Percentiles rank a stretch among this genome's conserved stretches.
phyloP scores from a whole-genome alignment of 2,888 invertebrate species.

The Meteorus colon region DNA sequence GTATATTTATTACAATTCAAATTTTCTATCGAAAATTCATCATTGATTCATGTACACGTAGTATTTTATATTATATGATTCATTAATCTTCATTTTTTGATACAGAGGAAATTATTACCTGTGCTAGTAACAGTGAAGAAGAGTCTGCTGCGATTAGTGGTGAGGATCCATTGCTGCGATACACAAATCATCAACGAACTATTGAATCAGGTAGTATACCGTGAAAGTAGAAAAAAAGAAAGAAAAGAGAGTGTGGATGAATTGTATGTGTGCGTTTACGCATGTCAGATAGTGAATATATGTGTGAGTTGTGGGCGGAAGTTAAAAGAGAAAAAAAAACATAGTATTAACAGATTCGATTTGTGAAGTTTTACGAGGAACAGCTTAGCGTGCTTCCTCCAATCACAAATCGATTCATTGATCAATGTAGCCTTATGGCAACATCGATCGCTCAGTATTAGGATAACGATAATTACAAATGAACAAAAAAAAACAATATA shows the following conservation, averaged over 20 bases:
- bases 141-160: conserved; percentile 61
- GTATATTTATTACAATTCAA: conserved; percentile 19
- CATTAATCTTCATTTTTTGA: neutral
- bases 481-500: neutral
- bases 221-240: conserved; percentile 29
- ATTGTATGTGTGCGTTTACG: neutral
- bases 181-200: conserved; percentile 71
- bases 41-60: no score
- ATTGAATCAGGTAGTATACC: conserved; percentile 48
- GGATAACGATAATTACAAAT: conserved; percentile 37
- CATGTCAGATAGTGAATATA: neutral
- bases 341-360: conserved; percentile 54
- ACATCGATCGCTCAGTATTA: conserved; percentile 45
- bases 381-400: conserved; percentile 25
- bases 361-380: conserved; percentile 30
- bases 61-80: no score
- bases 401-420: conserved; percentile 36
- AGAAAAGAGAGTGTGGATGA: neutral
- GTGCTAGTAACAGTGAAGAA: conserved; percentile 63
- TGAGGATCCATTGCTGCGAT: conserved; percentile 66
- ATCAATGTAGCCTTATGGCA: conserved; percentile 36
- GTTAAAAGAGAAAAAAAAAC: conserved; percentile 37
- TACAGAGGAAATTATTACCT: conserved; percentile 63
- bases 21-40: neutral
- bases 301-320: conserved; percentile 22